Evolutionary conservation across 2,113 vertebrate species (phyloP).

Genomic region (Pogonocichla stellata): DNA sequence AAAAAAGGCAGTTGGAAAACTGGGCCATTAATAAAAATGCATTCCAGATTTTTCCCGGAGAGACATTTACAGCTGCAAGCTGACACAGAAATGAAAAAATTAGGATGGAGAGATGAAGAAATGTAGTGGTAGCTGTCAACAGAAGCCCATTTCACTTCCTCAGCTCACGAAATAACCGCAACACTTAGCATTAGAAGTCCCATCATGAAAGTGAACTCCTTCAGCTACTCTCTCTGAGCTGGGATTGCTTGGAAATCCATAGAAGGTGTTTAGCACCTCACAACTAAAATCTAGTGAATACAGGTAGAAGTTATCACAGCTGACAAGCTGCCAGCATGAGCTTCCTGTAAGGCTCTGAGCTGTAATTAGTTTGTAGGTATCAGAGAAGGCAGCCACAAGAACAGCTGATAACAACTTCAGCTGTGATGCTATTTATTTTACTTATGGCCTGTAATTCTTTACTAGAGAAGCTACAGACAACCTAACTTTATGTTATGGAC

Average conservation of each 20-base stretch:
- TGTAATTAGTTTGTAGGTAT: not conserved
- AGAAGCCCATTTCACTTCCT: not conserved
- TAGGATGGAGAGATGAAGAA: not conserved
- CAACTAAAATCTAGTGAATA: not conserved
- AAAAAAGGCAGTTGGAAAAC: not conserved
- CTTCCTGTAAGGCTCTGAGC: not conserved
- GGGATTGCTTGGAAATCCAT: not conserved
- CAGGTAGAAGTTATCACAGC: not conserved
- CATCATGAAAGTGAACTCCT: not conserved
- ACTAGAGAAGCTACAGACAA: not conserved
- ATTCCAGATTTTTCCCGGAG: constrained; percentile 3
- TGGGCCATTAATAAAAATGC: not conserved
- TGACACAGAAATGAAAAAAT: not conserved
- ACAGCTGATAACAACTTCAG: not conserved
- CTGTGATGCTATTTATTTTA: not conserved
- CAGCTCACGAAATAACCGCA: not conserved
- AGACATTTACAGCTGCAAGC: constrained; percentile 33
- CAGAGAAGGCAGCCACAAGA: not conserved
- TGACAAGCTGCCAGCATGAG: not conserved
- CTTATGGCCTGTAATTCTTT: not conserved
- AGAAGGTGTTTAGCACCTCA: not conserved
- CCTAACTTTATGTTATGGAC: too few relatives aligned
- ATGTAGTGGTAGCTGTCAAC: not conserved
- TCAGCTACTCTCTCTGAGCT: not conserved
- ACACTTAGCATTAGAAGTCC: accelerated